Base-by-base conservation (phyloP, 2,888 invertebrate species). In the Parapristionchus giblindavisi region DNA sequence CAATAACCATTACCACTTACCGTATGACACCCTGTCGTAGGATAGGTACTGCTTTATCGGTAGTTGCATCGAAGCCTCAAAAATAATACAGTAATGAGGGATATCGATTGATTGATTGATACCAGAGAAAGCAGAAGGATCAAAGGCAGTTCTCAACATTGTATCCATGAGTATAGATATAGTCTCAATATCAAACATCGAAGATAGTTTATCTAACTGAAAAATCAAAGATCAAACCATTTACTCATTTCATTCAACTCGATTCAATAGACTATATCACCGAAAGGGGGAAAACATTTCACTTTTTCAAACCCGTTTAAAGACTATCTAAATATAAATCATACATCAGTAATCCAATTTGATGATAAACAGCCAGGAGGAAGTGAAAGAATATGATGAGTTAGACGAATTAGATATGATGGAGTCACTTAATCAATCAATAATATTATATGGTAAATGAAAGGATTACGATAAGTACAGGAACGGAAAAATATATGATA, bases 81-180 rank as follows among this genome's bases (percentile, higher is more conserved):
- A 36, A 36, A 6, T 21, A 3, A 34, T 61, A 17, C 32, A 14
- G 40, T 17, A 8, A 17, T 40, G 27, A 60, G 11, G 34, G 4
- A n/a, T 32, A 32, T 54, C 8, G 43, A 8, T 14, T 17, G 43
- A 43, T 14, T 43, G 8, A 24, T 36, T 21, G 29, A 4, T 17
- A 70, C 70, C 70, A 38, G 38, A 21, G 36, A 70, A 70, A 32
- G 38, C 38, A 32, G 24, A 32, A 27, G 32, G 24, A 70, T 70
- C 70, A 56, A 70, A 70, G 6, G 70, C 70, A 21, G 21, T 11
- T 54, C 70, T 54, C 38, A 70, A 38, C 34, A 70, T 36, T 24
- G 17, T 70, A 27, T 70, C 70, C 70, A 70, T 70, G 17, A 70
- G 27, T 24, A 70, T 52, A 54, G 54, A 52, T 1, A 38, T 54